Evolutionary conservation across 2,113 vertebrate species (phyloP), one percentile per base, ranked within the genome.

Genomic region (Romanogobio albipinnatus): DNA sequence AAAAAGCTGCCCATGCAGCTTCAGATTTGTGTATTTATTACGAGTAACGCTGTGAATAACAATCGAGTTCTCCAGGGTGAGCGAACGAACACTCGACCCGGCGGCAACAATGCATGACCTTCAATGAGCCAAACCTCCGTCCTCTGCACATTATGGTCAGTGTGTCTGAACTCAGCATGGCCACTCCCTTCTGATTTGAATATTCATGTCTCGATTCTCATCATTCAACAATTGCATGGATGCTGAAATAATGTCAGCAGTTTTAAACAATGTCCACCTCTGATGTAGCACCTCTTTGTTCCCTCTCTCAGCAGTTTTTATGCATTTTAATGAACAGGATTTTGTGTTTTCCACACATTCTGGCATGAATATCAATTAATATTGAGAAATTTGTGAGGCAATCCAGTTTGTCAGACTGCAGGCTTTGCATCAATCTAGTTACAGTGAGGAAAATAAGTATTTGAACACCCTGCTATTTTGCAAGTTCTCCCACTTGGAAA

Each of bases 201-300:
- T 86, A 78, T 86, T 86, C 81, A 78, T 61, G 68, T 33, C 5
- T 76, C 6, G 62, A 13, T 45, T 39, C 29, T 53, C 19, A 39
- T n/a, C 51, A 49, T 86, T 39, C 47, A 45, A 59, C 33, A 13
- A 19, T 68, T 84, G 56, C 26, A 62, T 5, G 53, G 70, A 51
- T 24, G 47, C 45, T 75, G 79, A 75, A 43, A 68, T 39, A 43
- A 68, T 39, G 82, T 85, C 83, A 87, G 85, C 84, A 80, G 53
- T 74, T 85, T 75, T 26, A 45, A 24, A 36, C 33, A 15, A 9
- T 29, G 64, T 59, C 82, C 64, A 19, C 29, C n/a, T 79, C 73
- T 11, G 26, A 29, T 83, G 13, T 19, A 43, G 47, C n/a, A 19
- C 58, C 26, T 22, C 36, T 43, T 70, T 70, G 66, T 43, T 70